These are phyloP conservation scores for Urophycis tenuis DNA, from an alignment of 2,797 vertebrate genomes.

Conservation along the genomic window DNA sequence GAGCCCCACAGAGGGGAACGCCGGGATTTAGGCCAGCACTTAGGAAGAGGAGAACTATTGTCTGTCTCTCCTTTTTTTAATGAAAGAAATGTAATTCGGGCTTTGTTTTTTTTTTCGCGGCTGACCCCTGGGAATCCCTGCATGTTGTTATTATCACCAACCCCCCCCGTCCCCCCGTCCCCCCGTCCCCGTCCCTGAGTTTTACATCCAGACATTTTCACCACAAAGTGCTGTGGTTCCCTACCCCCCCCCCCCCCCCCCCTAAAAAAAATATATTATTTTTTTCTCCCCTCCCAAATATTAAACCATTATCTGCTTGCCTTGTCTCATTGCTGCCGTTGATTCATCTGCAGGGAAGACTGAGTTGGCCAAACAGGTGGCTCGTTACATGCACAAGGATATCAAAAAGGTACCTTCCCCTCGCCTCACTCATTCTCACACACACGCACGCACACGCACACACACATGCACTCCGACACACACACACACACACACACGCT, in stretches of 20 bases:
- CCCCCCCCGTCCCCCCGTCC: neutral
- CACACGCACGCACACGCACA: constrained; percentile 15
- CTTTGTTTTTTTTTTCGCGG: neutral
- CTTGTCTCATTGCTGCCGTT: neutral
- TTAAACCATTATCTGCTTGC: constrained; percentile 15
- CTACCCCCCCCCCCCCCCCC: no score
- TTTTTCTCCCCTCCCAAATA: neutral
- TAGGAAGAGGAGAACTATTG: constrained; percentile 36
- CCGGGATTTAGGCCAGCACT: constrained; percentile 52
- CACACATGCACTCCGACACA: neutral
- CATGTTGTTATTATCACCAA: neutral
- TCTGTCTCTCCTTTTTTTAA: constrained; percentile 32
- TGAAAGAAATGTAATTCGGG: constrained; percentile 31
- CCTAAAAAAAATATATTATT: neutral
- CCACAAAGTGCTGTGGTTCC: neutral
- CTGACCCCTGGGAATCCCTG: neutral
- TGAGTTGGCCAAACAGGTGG: constrained; percentile 93
- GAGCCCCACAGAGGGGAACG: constrained; percentile 31
- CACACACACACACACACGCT: neutral
- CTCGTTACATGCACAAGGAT: constrained; percentile 94
- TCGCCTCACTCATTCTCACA: neutral
- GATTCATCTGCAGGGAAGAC: constrained; percentile 81
- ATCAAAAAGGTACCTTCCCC: constrained; percentile 79
- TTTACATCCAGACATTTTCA: neutral
- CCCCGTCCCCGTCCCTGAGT: neutral